phyloP scores from a whole-genome alignment of 2,888 invertebrate genomes.

The Endomychus coccineus region DNA sequence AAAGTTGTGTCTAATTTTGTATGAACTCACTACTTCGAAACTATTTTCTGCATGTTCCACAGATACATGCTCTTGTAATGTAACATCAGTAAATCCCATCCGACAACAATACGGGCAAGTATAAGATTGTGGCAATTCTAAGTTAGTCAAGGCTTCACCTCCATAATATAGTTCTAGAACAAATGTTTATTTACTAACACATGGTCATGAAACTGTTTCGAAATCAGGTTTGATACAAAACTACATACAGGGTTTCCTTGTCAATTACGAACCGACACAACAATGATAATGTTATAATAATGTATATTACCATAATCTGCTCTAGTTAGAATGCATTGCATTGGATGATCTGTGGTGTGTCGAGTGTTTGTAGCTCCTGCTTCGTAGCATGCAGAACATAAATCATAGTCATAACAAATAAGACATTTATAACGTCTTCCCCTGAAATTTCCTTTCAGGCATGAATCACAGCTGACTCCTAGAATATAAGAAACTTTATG shows the following conservation, averaged over 20 bases:
- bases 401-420: slow-evolving; percentile 98
- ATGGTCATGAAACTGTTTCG: too few relatives aligned
- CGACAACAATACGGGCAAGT: slow-evolving; percentile 97
- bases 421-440: slow-evolving; percentile 98
- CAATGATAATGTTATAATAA: too few relatives aligned
- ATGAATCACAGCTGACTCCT: slow-evolving; percentile 99
- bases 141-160: slow-evolving; percentile 80
- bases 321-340: slow-evolving; percentile 97
- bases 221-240: too few relatives aligned
- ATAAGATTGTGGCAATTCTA: slow-evolving; percentile 91
- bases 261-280: too few relatives aligned
- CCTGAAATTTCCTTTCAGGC: slow-evolving; percentile 94
- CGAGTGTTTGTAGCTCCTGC: slow-evolving; percentile 83
- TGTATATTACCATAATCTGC: slow-evolving; percentile 81
- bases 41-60: slow-evolving; percentile 87
- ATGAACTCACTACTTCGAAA: slow-evolving; percentile 69
- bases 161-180: slow-evolving; percentile 86
- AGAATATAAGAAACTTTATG: slow-evolving; percentile 43
- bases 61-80: slow-evolving; percentile 85
- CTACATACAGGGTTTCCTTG: too few relatives aligned
- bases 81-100: slow-evolving; percentile 91
- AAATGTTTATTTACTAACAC: too few relatives aligned
- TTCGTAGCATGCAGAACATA: slow-evolving; percentile 95
- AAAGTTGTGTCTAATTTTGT: neutral
- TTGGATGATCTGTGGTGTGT: slow-evolving; percentile 94